Evolutionary conservation across 2,888 invertebrate genomes (phyloP), one percentile per base, ranked within the genome.

Genomic region (Fissipunctia ypsillon): DNA sequence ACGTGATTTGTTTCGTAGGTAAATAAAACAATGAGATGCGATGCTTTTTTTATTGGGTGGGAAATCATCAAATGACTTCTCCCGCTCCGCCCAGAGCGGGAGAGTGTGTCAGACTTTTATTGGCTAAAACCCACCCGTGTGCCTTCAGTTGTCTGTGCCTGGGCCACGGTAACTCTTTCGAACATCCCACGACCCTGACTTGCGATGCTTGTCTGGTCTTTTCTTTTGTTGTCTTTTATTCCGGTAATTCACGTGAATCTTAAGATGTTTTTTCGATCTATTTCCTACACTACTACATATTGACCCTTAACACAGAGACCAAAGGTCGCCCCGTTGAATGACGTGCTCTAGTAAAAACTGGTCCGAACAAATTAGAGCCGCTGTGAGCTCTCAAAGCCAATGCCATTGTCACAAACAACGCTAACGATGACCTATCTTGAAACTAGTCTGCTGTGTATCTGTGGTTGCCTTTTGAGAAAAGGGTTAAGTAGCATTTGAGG

Each of bases 281-380:
- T 64, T 38, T 70, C 5, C 35, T 38, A 25, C 4, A 22, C 16
- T 43, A 43, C 3, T 28, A 38, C n/a, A 43, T 38, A 61, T 56
- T 66, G 78, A 65, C 56, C 65, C 76, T 76, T 65, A 9, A 60
- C 54, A 56, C 64, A 41, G 64, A n/a, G 43, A 57, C 22, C 19
- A 69, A 60, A 68, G 67, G 60, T 60, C 67, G n/a, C 3, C 1
- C n/a, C 14, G 22, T 68, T 75, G 67, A 79, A 70, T 75, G 45
- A 43, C 64, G 12, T 9, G 28, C 41, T 81, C 84, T 72, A 60
- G 76, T 66, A 38, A 50, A 63, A 85, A 81, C 86, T 85, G 71
- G 84, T 85, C 45, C 12, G 14, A 85, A 84, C 76, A 52, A 61
- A 77, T 81, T 81, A 69, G 48, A 64, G 56, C 38, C 57, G 35